Conservation (phyloP, 1,140 invertebrate species). For the Temnothorax nylanderi region DNA sequence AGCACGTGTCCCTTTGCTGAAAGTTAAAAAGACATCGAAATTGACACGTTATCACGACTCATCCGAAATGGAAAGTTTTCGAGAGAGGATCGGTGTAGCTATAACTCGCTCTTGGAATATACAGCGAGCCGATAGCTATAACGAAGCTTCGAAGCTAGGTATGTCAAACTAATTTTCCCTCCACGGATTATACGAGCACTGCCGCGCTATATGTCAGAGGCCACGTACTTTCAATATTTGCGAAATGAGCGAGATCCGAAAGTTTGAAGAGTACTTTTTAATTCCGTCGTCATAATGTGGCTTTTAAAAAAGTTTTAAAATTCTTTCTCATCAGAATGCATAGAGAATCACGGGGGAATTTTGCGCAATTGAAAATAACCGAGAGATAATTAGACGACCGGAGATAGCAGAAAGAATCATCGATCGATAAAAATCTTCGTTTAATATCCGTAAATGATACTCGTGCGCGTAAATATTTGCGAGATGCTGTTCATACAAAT, state of each 20-base stretch:
- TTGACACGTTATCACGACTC: conserved; percentile 30
- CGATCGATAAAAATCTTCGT: background rate
- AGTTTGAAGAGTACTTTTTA: conserved; percentile 30
- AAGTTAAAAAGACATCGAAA: conserved; percentile 20
- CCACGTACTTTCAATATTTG: conserved; percentile 39
- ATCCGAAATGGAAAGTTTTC: background rate
- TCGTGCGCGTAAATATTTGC: background rate
- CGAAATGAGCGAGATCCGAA: conserved; percentile 32
- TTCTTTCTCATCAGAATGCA: background rate
- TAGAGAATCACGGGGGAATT: background rate
- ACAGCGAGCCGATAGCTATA: conserved; percentile 19
- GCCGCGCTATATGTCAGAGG: background rate
- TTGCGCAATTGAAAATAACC: conserved; percentile 6
- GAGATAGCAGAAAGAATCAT: background rate
- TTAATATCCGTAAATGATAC: background rate
- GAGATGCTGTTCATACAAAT: background rate
- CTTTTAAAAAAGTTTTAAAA: conserved; percentile 5
- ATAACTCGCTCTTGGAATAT: background rate
- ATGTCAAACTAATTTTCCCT: conserved; percentile 46
- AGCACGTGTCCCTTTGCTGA: background rate
- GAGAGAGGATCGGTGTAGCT: background rate
- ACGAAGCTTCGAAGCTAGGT: conserved; percentile 25
- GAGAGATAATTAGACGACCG: conserved; percentile 6
- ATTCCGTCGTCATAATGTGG: background rate
- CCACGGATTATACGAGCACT: background rate